These are phyloP conservation scores for Rhagium mordax DNA, from an alignment of 2,888 invertebrate species.

Conservation along the genomic window DNA sequence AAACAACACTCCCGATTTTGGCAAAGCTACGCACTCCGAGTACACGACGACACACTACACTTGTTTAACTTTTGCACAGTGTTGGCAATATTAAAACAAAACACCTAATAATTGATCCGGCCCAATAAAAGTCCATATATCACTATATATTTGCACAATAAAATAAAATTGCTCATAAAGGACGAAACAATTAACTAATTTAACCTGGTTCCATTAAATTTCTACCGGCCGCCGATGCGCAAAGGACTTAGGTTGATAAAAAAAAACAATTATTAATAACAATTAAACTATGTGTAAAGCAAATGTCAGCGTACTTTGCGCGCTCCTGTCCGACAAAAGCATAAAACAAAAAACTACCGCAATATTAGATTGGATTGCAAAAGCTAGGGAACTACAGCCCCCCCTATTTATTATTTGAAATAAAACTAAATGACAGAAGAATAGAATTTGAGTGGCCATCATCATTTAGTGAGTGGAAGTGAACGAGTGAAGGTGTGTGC, in stretches of 20 bases:
- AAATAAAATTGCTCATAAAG: slow-evolving; percentile 52
- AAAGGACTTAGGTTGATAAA: slow-evolving; percentile 33
- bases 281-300: slow-evolving; percentile 44
- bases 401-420: slow-evolving; percentile 54
- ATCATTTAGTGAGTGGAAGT: no score
- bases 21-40: slow-evolving; percentile 24
- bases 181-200: slow-evolving; percentile 49
- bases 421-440: slow-evolving; percentile 62
- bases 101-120: slow-evolving; percentile 25
- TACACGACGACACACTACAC: slow-evolving; percentile 21
- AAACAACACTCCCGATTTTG: slow-evolving; percentile 25
- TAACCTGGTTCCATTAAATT: slow-evolving; percentile 51
- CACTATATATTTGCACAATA: no score
- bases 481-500: no score
- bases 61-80: slow-evolving; percentile 1
- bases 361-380: slow-evolving; percentile 46
- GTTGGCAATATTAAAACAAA: slow-evolving; percentile 17
- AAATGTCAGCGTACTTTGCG: slow-evolving; percentile 27
- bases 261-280: slow-evolving; percentile 43
- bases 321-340: slow-evolving; percentile 15
- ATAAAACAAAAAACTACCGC: slow-evolving; percentile 44
- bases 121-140: slow-evolving; percentile 20
- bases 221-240: slow-evolving; percentile 39
- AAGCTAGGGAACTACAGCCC: slow-evolving; percentile 33
- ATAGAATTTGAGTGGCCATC: slow-evolving; percentile 64